Base-by-base conservation (phyloP, 2,888 invertebrate genomes). In the Herminia tarsipennalis region DNA sequence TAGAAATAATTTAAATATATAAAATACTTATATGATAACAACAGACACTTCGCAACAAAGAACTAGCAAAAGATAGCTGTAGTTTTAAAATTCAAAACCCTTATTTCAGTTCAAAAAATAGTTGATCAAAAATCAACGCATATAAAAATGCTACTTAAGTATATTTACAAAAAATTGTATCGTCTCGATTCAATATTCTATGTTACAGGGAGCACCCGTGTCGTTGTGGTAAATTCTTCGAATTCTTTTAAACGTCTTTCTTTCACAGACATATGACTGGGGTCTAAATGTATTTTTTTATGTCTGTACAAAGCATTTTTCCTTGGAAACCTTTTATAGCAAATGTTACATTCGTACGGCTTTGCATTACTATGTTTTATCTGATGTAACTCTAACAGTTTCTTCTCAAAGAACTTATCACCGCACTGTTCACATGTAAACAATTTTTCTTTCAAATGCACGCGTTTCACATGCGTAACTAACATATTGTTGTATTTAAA, bases 371-470 rank as follows among this genome's bases (percentile, higher is more conserved):
- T 46, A 10, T 72, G 72, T 9, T 57, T 68, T 0, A 66, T 55
- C 64, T 75, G 66, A 36, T 81, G 81, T 0, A 49, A 18, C 1
- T 64, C 57, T n/a, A 79, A 20, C 0, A 57, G 52, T 0, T 66
- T 53, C 2, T 45, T 51, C 0, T 67, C 57, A 18, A 68, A 79
- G 1, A 69, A 68, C 17, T 55, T 59, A 59, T 70, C 69, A 0
- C 76, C 78, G 13, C 81, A 83, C 0, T 77, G 32, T 5, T 68
- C 60, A 6, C 81, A 80, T 1, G 70, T 58, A 0, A 70, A 51
- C 12, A 75, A 74, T 30, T 68, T 78, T 30, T 74, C 76, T 28
- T 72, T 75, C 28, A 71, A 47, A 61, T 81, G 81, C 0, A 66
- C 66, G 5, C 73, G 61, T 3, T 56, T 52, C 0, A 67, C 40